Conservation (phyloP, 2,888 invertebrate genomes). For the Sarcophaga caerulescens region DNA sequence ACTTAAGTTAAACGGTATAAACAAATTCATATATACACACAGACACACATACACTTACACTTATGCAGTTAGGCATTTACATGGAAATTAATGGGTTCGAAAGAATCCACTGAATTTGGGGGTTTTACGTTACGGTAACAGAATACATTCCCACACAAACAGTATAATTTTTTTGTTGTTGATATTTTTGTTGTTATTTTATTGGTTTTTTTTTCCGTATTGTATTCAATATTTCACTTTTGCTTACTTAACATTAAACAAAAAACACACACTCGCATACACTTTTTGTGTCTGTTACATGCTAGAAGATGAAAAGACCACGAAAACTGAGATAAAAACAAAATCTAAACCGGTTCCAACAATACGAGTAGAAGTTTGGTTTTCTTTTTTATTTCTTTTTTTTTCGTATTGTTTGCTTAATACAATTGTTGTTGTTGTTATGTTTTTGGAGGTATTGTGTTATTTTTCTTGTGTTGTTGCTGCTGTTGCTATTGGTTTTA, state of each 20-base stretch:
- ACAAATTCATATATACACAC: constrained; percentile 6
- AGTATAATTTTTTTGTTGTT: background rate
- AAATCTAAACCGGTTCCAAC: constrained; percentile 67
- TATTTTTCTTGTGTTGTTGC: constrained; percentile 24
- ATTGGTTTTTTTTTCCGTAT: background rate
- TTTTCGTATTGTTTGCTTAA: background rate
- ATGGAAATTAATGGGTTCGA: constrained; percentile 12
- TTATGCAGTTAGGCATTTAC: background rate
- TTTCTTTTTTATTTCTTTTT: constrained; percentile 25
- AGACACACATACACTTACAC: background rate
- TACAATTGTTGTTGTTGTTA: constrained; percentile 27
- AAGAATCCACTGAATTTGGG: constrained; percentile 56
- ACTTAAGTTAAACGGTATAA: constrained; percentile 4
- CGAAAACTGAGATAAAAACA: constrained; percentile 42
- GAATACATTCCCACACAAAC: constrained; percentile 61
- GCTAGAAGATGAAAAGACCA: constrained; percentile 15
- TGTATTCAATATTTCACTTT: constrained; percentile 21
- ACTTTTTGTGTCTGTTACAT: background rate
- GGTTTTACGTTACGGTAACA: constrained; percentile 31
- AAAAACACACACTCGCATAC: background rate
- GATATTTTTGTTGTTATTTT: constrained; percentile 6
- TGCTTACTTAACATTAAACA: constrained; percentile 61
- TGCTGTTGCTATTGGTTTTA: constrained; percentile 39
- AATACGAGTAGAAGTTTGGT: constrained; percentile 58
- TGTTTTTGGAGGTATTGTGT: constrained; percentile 13